Conservation (phyloP, 2,888 invertebrate genomes). For the Hyposoter dolosus region DNA sequence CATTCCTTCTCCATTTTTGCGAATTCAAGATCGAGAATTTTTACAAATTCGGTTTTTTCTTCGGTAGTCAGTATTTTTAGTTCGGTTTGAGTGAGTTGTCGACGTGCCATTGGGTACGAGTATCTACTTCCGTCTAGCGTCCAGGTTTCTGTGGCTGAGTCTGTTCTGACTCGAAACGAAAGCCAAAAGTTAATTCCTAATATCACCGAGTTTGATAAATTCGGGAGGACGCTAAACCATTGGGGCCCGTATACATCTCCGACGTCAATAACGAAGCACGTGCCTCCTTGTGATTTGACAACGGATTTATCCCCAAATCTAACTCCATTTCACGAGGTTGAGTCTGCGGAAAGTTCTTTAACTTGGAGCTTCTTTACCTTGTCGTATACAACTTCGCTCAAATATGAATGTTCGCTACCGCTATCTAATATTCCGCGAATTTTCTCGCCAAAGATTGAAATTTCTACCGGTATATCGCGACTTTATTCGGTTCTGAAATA, state of each 20-base stretch:
- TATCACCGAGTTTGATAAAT: constrained; percentile 26
- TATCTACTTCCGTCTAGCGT: constrained; percentile 44
- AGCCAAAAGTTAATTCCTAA: constrained; percentile 41
- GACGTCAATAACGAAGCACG: constrained; percentile 41
- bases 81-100: constrained; percentile 21
- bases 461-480: constrained; percentile 43
- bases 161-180: constrained; percentile 26
- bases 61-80: constrained; percentile 37
- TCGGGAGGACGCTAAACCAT: constrained; percentile 51
- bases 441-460: constrained; percentile 53
- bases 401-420: constrained; percentile 38
- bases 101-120: constrained; percentile 42
- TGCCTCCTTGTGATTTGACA: constrained; percentile 45
- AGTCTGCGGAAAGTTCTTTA: constrained; percentile 20
- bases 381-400: constrained; percentile 37
- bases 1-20: constrained; percentile 53
- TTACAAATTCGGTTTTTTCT: constrained; percentile 37
- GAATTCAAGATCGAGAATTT: constrained; percentile 57
- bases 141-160: constrained; percentile 13
- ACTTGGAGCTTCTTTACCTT: constrained; percentile 38
- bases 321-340: constrained; percentile 31
- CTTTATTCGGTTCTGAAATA: constrained; percentile 36
- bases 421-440: constrained; percentile 45
- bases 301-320: constrained; percentile 47
- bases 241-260: constrained; percentile 48